Base-by-base conservation (phyloP, 2,113 vertebrate species). In the Marmota monax region DNA sequence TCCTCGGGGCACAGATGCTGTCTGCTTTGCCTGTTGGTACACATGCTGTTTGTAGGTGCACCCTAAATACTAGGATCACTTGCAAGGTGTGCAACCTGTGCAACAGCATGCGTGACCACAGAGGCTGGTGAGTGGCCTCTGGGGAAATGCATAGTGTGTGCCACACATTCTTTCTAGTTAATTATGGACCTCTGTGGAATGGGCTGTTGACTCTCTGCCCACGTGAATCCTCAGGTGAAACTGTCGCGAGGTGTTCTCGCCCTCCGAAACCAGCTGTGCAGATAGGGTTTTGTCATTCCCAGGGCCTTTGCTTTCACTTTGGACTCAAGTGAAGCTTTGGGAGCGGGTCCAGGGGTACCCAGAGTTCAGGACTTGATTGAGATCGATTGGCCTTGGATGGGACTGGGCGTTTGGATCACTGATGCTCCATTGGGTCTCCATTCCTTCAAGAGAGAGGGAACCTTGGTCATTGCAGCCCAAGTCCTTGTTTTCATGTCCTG, bases 151-250 rank as follows among this genome's bases (percentile, higher is more conserved):
- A 4, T 29, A 8, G 88, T 29, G 32, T 48, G 85, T 89, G 84
- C 3, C 3, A 0, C 72, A 51, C 61, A 48, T 23, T 94, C 94
- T 77, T 67, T 42, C 45, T 92, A 73, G 97, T 96, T 94, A 77
- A 97, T 95, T 94, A 94, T 32, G 85, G 93, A 32, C 88, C 67
- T 42, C 0, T 48, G 11, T 80, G 69, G 92, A 61, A 72, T 58
- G 34, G 42, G 42, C 48, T 51, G 48, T 51, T 39, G 51, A 82
- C 93, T 94, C 25, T 0, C 58, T 51, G 58, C 53, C 82, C 61
- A 34, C 88, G 91, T 96, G 95, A 95, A 92, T 70, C 77, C 56
- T 90, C 61, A 73, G 32, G 78, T 61, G 95, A 97, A 94, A 77
- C 88, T 94, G 92, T 82, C 93, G 84, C 93, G 88, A 87, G 91